phyloP scores from a whole-genome alignment of 1,140 invertebrate species.

The Cyclina sinensis region DNA sequence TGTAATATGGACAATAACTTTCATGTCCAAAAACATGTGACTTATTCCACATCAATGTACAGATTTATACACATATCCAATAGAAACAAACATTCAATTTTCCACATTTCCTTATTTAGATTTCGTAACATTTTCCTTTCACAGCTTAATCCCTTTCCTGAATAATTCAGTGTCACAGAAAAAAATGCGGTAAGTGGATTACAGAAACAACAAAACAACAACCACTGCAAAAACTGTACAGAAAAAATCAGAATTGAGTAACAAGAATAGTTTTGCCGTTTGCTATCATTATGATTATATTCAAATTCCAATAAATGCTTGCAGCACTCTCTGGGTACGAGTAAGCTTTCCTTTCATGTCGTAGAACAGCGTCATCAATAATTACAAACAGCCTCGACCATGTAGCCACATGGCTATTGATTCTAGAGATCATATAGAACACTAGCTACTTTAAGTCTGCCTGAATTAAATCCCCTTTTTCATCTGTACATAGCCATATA shows the following conservation, averaged over 20 bases:
- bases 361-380: conserved; percentile 33
- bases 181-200: background rate
- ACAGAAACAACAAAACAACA: background rate
- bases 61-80: too few relatives aligned
- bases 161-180: background rate
- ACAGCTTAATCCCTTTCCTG: background rate
- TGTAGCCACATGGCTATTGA: conserved; percentile 35
- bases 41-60: too few relatives aligned
- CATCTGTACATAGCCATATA: too few relatives aligned
- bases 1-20: too few relatives aligned
- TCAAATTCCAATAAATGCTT: conserved; percentile 48
- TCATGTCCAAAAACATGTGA: too few relatives aligned
- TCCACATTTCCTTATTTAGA: too few relatives aligned
- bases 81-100: too few relatives aligned
- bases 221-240: background rate
- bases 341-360: conserved; percentile 30
- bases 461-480: conserved; percentile 18
- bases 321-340: conserved; percentile 1
- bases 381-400: conserved; percentile 28
- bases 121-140: background rate
- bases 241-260: background rate
- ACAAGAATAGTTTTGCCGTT: background rate
- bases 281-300: background rate
- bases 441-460: background rate
- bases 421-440: conserved; percentile 26